Evolutionary conservation across 2,113 vertebrate genomes (phyloP).

Genomic region (Chloebia gouldiae): DNA sequence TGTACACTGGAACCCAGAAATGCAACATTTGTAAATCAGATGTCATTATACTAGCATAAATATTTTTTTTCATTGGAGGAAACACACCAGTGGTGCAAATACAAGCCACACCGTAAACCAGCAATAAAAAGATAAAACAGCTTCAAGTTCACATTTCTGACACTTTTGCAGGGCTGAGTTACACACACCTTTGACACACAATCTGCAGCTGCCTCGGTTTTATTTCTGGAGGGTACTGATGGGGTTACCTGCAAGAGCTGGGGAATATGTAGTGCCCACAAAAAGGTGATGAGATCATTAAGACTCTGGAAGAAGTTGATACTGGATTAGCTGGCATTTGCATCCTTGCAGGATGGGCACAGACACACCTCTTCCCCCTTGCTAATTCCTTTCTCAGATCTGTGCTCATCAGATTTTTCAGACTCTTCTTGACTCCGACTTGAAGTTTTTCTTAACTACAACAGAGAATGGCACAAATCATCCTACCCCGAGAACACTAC

Average conservation of each 20-base stretch:
- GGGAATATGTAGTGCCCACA: background rate
- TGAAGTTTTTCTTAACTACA: background rate
- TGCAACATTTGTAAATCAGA: background rate
- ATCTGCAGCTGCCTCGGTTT: background rate
- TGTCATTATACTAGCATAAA: background rate
- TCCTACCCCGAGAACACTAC: background rate
- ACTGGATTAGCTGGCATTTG: background rate
- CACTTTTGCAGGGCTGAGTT: background rate
- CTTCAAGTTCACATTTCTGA: background rate
- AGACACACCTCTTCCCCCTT: rapidly evolving
- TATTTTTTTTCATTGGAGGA: background rate
- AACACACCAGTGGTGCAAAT: background rate
- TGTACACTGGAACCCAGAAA: background rate
- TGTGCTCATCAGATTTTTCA: background rate
- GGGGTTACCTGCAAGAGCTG: background rate
- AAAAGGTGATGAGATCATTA: background rate
- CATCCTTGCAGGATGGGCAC: background rate
- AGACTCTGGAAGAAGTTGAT: background rate
- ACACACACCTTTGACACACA: background rate
- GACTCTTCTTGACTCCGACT: background rate
- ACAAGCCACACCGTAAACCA: background rate
- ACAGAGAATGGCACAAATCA: background rate
- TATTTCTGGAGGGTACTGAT: background rate
- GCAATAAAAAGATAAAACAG: background rate
- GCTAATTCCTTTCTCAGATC: background rate